A percentile compares a stretch with the other conserved stretches of the same genome.
Conservation (phyloP, 2,113 vertebrate genomes). For the Clarias gariepinus region DNA sequence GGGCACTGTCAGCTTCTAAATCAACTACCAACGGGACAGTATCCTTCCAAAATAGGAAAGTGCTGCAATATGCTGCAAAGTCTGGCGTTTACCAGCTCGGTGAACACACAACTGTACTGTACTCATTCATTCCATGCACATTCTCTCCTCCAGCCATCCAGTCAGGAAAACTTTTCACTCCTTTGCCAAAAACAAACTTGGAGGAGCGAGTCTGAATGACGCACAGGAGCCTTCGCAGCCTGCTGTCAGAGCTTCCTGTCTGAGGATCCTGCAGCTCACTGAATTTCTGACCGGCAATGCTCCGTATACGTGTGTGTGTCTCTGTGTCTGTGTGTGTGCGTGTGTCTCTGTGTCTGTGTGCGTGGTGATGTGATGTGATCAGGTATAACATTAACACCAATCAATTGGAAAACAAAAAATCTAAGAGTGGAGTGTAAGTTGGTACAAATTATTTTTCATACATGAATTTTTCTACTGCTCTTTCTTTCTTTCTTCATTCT, state of each 20-base stretch:
- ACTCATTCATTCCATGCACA: conserved; percentile 46
- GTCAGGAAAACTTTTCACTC: conserved; percentile 51
- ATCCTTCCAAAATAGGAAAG: conserved; percentile 27
- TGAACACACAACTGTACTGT: conserved; percentile 43
- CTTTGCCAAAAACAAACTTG: conserved; percentile 57
- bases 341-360: too few relatives aligned
- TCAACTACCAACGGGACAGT: not conserved
- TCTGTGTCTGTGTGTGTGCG: not conserved
- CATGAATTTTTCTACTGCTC: not conserved
- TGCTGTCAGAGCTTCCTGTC: conserved; percentile 52
- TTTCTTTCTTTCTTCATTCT: not conserved
- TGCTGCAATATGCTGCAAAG: conserved; percentile 27
- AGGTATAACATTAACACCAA: not conserved
- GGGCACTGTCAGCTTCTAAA: conserved; percentile 50
- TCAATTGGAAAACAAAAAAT: not conserved
- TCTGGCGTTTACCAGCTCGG: conserved; percentile 19
- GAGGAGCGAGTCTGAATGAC: conserved; percentile 48
- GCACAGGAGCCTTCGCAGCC: conserved; percentile 52
- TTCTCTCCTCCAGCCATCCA: conserved; percentile 41
- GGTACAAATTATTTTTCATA: not conserved
- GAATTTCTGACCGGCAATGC: conserved; percentile 23
- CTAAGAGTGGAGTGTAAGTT: not conserved
- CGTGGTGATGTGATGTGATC: not conserved
- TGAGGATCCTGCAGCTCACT: conserved; percentile 35
- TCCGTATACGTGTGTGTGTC: not conserved